phyloP scores from a whole-genome alignment of 2,888 invertebrate genomes.

The Chaetogeoica ovagalla region DNA sequence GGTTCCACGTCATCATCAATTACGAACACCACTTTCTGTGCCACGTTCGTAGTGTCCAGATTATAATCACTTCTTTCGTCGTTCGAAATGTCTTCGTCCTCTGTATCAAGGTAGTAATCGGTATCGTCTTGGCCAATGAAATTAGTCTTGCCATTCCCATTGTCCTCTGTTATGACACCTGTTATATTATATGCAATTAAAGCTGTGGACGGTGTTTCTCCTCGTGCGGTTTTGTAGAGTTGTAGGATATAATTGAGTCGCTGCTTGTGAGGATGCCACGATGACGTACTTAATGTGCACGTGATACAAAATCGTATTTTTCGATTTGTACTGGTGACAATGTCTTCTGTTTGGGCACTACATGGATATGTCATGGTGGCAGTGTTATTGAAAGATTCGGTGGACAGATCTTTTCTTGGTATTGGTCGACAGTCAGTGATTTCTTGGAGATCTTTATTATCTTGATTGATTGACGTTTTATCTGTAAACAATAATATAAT shows the following conservation, averaged over 20 bases:
- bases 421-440: slow-evolving; percentile 20
- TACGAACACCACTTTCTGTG: slow-evolving; percentile 16
- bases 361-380: neutral
- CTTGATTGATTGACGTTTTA: neutral
- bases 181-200: slow-evolving; percentile 7
- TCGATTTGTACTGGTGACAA: neutral
- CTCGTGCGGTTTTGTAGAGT: neutral
- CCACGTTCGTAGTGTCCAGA: neutral
- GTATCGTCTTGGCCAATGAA: neutral
- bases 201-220: neutral
- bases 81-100: neutral
- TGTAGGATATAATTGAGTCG: slow-evolving; percentile 21
- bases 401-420: neutral
- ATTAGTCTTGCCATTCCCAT: neutral
- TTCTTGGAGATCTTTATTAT: neutral
- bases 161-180: neutral
- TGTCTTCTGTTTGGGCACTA: neutral
- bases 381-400: neutral
- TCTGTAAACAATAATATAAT: neutral
- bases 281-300: slow-evolving; percentile 7
- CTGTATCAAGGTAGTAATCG: slow-evolving; percentile 33
- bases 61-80: neutral
- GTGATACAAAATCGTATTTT: slow-evolving; percentile 22
- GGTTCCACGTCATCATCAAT: slow-evolving; percentile 32
- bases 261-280: neutral